Conservation (phyloP, 2,797 vertebrate species). For the Fringilla coelebs region DNA sequence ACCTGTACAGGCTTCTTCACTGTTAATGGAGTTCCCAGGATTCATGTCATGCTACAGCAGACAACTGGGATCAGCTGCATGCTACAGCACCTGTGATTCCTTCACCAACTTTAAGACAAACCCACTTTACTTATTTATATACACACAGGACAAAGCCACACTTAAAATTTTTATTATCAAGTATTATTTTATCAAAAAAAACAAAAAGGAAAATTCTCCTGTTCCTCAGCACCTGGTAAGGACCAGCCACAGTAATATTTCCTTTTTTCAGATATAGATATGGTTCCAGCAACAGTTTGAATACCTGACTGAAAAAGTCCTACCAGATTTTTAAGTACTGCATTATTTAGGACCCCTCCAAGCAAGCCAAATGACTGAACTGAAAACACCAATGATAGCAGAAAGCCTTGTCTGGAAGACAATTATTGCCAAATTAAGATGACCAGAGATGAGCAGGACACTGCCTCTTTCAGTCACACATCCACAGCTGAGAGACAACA, state of each 20-base stretch:
- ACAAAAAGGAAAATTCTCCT: fast-evolving
- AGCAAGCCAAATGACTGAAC: neutral
- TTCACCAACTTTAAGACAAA: neutral
- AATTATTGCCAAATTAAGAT: neutral
- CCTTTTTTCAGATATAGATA: neutral
- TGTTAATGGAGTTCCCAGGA: neutral
- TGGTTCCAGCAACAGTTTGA: neutral
- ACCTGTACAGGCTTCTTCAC: neutral
- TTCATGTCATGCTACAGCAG: neutral
- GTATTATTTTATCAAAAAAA: neutral
- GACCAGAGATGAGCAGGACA: neutral
- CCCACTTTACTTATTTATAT: neutral
- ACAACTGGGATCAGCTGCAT: neutral
- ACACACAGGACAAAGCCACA: neutral
- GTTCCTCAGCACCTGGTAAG: neutral
- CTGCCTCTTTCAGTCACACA: neutral
- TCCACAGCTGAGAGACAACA: neutral
- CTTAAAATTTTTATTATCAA: neutral
- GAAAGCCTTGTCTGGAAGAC: neutral
- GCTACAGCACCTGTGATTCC: fast-evolving
- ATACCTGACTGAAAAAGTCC: neutral
- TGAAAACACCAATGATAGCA: neutral
- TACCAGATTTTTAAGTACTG: neutral
- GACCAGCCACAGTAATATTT: neutral
- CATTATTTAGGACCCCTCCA: neutral